Conservation (phyloP, 2,797 vertebrate genomes). For the Enteromius treurensis region DNA sequence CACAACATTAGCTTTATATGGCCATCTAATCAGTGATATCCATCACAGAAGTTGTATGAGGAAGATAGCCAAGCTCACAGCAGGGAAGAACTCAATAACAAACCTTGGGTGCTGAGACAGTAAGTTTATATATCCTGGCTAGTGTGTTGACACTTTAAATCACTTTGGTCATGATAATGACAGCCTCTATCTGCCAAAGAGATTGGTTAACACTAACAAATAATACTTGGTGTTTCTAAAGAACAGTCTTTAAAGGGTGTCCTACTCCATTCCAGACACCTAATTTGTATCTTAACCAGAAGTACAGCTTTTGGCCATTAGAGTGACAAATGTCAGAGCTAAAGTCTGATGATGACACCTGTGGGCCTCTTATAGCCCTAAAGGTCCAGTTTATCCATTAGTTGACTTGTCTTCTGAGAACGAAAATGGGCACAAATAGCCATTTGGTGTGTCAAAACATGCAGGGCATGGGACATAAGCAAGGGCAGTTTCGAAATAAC, state of each 20-base stretch:
- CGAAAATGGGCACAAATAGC: constrained; percentile 28
- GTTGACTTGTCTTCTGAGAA: constrained; percentile 39
- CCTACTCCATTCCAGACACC: constrained; percentile 55
- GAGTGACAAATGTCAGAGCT: constrained; percentile 45
- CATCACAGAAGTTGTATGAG: constrained; percentile 48
- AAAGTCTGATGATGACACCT: constrained; percentile 40
- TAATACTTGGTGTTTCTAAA: constrained; percentile 71
- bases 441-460: constrained; percentile 52
- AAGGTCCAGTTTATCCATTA: constrained; percentile 28
- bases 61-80: constrained; percentile 45
- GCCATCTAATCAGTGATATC: constrained; percentile 55
- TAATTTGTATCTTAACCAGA: constrained; percentile 59
- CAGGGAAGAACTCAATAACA: constrained; percentile 57
- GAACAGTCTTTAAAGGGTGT: constrained; percentile 57
- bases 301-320: constrained; percentile 49
- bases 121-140: constrained; percentile 65
- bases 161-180: constrained; percentile 68
- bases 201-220: constrained; percentile 70
- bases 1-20: constrained; percentile 54
- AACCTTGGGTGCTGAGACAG: constrained; percentile 59
- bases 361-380: background rate
- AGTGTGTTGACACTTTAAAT: constrained; percentile 63
- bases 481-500: constrained; percentile 45
- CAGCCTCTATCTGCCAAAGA: constrained; percentile 64
- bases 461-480: constrained; percentile 22